phyloP scores from a whole-genome alignment of 1,140 invertebrate species.

The Chrysomallon squamiferum region DNA sequence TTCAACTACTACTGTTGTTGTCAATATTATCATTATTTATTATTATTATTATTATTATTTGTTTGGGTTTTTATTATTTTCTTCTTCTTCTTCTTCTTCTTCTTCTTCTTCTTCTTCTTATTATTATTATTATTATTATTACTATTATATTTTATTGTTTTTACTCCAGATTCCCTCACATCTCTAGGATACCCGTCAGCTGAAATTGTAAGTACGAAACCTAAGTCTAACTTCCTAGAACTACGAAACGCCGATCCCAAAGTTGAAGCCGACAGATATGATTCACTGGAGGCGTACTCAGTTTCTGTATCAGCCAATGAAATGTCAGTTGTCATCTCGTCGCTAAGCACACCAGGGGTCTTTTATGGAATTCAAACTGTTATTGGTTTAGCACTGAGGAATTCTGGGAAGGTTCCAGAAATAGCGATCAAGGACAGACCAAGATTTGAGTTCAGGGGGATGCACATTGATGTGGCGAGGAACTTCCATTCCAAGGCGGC shows the following conservation, averaged over 20 bases:
- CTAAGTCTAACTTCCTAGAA: not conserved
- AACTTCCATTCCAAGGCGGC: conserved; percentile 53
- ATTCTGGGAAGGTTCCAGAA: conserved; percentile 9
- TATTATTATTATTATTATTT: too few species aligned
- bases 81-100: too few species aligned
- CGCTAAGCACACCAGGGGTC: conserved; percentile 4
- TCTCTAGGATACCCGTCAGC: too few species aligned
- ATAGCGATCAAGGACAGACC: conserved; percentile 36
- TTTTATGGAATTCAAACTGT: conserved; percentile 44
- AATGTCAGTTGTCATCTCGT: conserved; percentile 21
- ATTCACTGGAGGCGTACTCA: conserved; percentile 28
- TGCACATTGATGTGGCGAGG: conserved; percentile 55
- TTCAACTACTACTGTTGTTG: too few species aligned
- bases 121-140: too few species aligned
- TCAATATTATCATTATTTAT: too few species aligned
- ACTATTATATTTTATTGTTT: too few species aligned
- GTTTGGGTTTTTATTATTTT: too few species aligned
- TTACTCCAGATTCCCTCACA: too few species aligned
- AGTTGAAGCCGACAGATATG: not conserved
- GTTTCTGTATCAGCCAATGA: conserved; percentile 16
- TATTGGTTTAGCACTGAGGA: conserved; percentile 21
- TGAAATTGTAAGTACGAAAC: too few species aligned
- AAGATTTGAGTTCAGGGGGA: conserved; percentile 51
- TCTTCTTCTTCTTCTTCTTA: too few species aligned
- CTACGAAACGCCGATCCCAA: not conserved